phyloP scores from a whole-genome alignment of 2,888 invertebrate species.

The Pterobdella sp. region DNA sequence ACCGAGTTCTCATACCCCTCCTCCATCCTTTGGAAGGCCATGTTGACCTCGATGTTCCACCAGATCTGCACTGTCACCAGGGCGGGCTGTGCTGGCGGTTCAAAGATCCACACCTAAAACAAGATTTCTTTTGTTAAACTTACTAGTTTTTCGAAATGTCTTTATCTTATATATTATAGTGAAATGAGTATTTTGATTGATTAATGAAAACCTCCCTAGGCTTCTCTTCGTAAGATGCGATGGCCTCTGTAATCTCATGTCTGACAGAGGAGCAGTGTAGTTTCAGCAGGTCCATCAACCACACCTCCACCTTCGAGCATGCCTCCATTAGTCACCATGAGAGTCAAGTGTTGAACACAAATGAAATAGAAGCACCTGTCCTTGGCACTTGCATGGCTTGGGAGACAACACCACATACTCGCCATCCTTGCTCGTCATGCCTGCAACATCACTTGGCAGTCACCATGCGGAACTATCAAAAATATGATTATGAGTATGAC shows the following conservation, averaged over 20 bases:
- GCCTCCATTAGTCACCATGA: not conserved
- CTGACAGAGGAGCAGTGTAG: conserved; percentile 76
- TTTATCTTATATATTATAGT: not conserved
- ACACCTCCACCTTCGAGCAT: conserved; percentile 69
- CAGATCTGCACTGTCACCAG: conserved; percentile 91
- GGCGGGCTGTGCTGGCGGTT: conserved; percentile 54
- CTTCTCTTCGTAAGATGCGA: conserved; percentile 82
- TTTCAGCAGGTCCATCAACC: conserved; percentile 78
- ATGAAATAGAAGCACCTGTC: conserved; percentile 59
- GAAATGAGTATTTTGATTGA: not conserved
- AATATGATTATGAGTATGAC: too few relatives aligned
- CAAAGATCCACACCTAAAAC: conserved; percentile 59
- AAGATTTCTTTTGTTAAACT: conserved; percentile 44
- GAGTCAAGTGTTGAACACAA: not conserved
- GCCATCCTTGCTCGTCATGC: conserved; percentile 89
- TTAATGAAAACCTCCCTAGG: conserved; percentile 63
- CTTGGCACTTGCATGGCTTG: conserved; percentile 70
- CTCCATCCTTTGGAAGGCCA: conserved; percentile 77
- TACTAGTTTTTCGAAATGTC: not conserved
- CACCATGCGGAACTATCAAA: too few relatives aligned
- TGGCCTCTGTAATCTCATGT: conserved; percentile 74
- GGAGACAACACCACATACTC: conserved; percentile 78
- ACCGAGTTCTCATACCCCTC: conserved; percentile 93
- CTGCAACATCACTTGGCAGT: conserved; percentile 59
- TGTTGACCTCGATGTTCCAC: conserved; percentile 91